Conservation (phyloP, 2,888 invertebrate species). For the Neocrepidodera transversa region DNA sequence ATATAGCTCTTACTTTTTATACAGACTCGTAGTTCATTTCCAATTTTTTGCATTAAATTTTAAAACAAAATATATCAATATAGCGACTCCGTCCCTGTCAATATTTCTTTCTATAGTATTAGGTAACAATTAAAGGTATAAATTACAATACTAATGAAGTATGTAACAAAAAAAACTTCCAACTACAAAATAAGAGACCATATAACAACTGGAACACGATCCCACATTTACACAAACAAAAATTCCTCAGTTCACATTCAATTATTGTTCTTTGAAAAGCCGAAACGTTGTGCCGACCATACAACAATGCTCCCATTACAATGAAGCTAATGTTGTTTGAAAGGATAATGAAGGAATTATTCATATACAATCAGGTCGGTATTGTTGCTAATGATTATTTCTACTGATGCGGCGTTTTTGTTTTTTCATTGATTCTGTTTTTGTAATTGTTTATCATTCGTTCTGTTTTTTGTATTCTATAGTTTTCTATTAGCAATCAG, state of each 20-base stretch:
- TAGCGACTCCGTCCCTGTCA: too few species aligned
- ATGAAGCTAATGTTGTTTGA: slow-evolving; percentile 52
- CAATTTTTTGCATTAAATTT: too few species aligned
- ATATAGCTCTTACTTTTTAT: too few species aligned
- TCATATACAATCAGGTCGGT: slow-evolving; percentile 51
- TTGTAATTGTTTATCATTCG: slow-evolving; percentile 1
- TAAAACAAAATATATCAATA: too few species aligned
- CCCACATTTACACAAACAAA: slow-evolving; percentile 38
- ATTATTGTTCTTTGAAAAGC: slow-evolving; percentile 43
- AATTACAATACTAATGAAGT: slow-evolving; percentile 10
- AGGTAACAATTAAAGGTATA: too few species aligned
- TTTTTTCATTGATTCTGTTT: slow-evolving; percentile 33
- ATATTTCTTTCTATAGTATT: too few species aligned
- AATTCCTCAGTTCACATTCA: slow-evolving; percentile 36
- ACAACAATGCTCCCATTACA: slow-evolving; percentile 46
- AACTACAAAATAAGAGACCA: slow-evolving; percentile 11
- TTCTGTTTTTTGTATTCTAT: background rate
- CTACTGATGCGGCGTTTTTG: slow-evolving; percentile 49
- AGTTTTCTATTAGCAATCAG: too few species aligned
- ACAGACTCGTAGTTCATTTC: too few species aligned
- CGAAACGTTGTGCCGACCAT: slow-evolving; percentile 40
- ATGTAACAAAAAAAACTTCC: background rate
- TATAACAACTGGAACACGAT: slow-evolving; percentile 29
- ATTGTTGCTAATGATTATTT: slow-evolving; percentile 51
- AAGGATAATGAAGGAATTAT: slow-evolving; percentile 51